Base-by-base conservation (phyloP, 2,888 invertebrate species). In the Steinernema carpocapsae region DNA sequence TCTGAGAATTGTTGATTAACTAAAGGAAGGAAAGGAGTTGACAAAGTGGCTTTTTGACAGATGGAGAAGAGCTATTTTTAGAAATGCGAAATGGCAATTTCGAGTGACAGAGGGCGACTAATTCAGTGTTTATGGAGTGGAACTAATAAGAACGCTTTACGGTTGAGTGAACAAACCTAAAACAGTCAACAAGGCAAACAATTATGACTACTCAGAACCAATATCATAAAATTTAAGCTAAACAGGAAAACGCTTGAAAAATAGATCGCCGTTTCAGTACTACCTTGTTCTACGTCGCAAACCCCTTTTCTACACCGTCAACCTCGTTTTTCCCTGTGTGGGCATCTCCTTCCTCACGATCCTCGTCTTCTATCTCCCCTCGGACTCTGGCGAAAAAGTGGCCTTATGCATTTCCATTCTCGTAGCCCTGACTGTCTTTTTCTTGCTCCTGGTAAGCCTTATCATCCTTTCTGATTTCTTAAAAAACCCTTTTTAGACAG, bases 331-430 rank as follows among this genome's bases (percentile, higher is more conserved):
- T 78, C 90, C 90, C 10, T 90, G 89, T 78, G 87, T 90, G 19
- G 88, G 88, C 32, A 90, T 90, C 74, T 88, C 89, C 14, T 88
- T 89, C 76, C 85, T 90, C 24, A 89, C 87, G 14, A 82, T 86
- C 64, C 90, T 97, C 71, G 97, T 99, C 70, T 99, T 99, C 90
- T 85, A 85, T 59, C 77, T 86, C 1, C 86, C 86, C 12, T 83
- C 84, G 7, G 84, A 86, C 73, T 84, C 84, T 26, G 86, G 85
- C 70, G 85, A 85, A 73, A 86, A 85, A 74, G 96, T 97, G 87
- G 94, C 97, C 87, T 92, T 99, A 88, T 97, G 97, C 91, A 96
- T 97, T 89, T 96, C 96, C 85, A 97, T 99, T 90, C 93, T 99
- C 86, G 94, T 99, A 88, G 97, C 97, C 80, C 91, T 99, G 89